phyloP scores from a whole-genome alignment of 2,888 invertebrate genomes.

The Cephus pygmeus region DNA sequence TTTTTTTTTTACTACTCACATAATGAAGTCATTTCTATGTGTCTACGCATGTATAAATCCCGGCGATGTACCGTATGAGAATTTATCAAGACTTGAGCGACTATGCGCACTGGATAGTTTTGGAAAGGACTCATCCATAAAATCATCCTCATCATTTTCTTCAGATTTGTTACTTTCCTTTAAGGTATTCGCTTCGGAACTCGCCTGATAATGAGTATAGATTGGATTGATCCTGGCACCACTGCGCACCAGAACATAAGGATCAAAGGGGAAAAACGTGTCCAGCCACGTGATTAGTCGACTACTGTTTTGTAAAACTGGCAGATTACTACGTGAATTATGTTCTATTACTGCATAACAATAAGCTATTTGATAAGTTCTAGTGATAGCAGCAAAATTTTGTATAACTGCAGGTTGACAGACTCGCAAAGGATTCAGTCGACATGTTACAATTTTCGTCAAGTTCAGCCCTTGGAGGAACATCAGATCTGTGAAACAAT shows the following conservation, averaged over 20 bases:
- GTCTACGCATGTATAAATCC: constrained; percentile 61
- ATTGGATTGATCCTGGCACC: constrained; percentile 63
- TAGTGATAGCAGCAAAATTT: constrained; percentile 84
- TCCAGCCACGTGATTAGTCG: constrained; percentile 68
- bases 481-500: constrained; percentile 74
- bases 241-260: constrained; percentile 78
- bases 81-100: constrained; percentile 38
- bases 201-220: constrained; percentile 69
- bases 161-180: constrained; percentile 35
- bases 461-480: constrained; percentile 87
- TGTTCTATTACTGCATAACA: constrained; percentile 91
- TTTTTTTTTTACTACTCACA: neutral
- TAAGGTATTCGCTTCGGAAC: constrained; percentile 35
- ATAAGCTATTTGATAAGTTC: constrained; percentile 89
- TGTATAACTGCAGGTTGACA: constrained; percentile 83
- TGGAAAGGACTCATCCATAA: constrained; percentile 55
- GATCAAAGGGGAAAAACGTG: constrained; percentile 92
- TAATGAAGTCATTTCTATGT: neutral
- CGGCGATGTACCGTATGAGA: constrained; percentile 66
- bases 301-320: constrained; percentile 69
- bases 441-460: constrained; percentile 85
- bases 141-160: constrained; percentile 37
- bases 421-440: constrained; percentile 87
- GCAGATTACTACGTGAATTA: constrained; percentile 76
- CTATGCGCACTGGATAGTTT: constrained; percentile 21